Conservation (phyloP, 2,888 invertebrate species). For the Drymonia ruficornis region DNA sequence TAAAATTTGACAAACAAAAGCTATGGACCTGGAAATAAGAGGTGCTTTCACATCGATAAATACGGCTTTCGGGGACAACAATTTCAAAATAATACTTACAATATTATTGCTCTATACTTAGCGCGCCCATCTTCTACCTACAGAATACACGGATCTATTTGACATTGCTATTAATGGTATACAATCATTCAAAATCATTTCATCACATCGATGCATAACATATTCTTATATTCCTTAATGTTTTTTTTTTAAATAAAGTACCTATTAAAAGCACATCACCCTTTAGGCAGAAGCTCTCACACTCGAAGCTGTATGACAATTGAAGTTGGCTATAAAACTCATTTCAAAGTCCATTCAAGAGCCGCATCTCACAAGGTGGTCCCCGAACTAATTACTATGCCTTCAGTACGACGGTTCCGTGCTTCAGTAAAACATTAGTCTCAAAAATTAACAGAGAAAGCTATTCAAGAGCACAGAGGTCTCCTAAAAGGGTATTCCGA, state of each 20-base stretch:
- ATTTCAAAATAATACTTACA: no score
- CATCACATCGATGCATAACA: neutral
- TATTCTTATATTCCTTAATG: neutral
- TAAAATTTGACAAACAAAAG: conserved; percentile 14
- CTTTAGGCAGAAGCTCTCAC: conserved; percentile 32
- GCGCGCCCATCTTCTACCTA: neutral
- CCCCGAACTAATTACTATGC: conserved; percentile 41
- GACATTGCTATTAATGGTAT: neutral
- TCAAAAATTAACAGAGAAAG: neutral
- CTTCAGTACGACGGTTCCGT: conserved; percentile 10
- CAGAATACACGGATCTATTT: neutral
- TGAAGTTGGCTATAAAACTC: conserved; percentile 30
- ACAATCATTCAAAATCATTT: no score
- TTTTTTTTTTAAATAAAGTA: neutral
- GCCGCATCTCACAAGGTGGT: conserved; percentile 50
- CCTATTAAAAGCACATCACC: conserved; percentile 25
- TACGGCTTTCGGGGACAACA: neutral
- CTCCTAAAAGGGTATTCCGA: no score
- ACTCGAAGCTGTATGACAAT: conserved; percentile 27
- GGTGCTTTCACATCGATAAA: conserved; percentile 15
- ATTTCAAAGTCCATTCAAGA: conserved; percentile 36
- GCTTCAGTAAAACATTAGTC: conserved; percentile 16
- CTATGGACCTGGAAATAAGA: conserved; percentile 39
- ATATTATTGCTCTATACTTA: no score
- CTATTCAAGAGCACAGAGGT: no score